Evolutionary conservation across 2,797 vertebrate species (phyloP).

Genomic region (Pelobates cultripes): DNA sequence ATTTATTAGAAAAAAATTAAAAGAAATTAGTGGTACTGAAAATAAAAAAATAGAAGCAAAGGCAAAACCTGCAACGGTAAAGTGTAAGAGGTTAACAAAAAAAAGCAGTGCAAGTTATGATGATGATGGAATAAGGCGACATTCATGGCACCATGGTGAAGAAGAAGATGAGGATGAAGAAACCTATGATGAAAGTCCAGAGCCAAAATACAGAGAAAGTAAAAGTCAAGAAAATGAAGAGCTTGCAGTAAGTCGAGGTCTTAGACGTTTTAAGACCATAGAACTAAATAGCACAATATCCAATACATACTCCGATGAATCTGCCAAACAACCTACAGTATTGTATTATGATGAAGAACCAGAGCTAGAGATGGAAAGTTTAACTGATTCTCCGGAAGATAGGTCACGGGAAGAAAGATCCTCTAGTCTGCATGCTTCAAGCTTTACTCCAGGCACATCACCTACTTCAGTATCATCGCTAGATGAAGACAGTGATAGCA

Average conservation of each 20-base stretch:
- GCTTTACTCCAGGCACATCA: slow-evolving; percentile 91
- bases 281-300: slow-evolving; percentile 87
- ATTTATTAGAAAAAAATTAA: slow-evolving; percentile 74
- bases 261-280: slow-evolving; percentile 93
- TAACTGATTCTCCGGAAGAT: slow-evolving; percentile 93
- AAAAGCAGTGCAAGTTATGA: slow-evolving; percentile 77
- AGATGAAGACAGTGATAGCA: slow-evolving; percentile 97
- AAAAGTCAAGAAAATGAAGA: slow-evolving; percentile 81
- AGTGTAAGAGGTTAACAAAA: slow-evolving; percentile 68
- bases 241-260: slow-evolving; percentile 72
- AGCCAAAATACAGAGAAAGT: slow-evolving; percentile 76
- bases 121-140: slow-evolving; percentile 71
- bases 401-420: slow-evolving; percentile 94
- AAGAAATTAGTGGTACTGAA: slow-evolving; percentile 70
- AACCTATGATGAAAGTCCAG: slow-evolving; percentile 76
- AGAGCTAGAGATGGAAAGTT: slow-evolving; percentile 88
- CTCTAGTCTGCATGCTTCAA: slow-evolving; percentile 91
- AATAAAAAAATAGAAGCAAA: slow-evolving; percentile 74
- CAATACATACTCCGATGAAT: slow-evolving; percentile 68
- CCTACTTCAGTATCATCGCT: slow-evolving; percentile 95
- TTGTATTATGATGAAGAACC: slow-evolving; percentile 81
- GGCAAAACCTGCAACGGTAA: slow-evolving; percentile 67
- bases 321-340: slow-evolving; percentile 73
- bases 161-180: slow-evolving; percentile 63
- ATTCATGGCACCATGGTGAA: slow-evolving; percentile 75